Conservation (phyloP, 1,140 invertebrate species). For the Drosophila rufa region DNA sequence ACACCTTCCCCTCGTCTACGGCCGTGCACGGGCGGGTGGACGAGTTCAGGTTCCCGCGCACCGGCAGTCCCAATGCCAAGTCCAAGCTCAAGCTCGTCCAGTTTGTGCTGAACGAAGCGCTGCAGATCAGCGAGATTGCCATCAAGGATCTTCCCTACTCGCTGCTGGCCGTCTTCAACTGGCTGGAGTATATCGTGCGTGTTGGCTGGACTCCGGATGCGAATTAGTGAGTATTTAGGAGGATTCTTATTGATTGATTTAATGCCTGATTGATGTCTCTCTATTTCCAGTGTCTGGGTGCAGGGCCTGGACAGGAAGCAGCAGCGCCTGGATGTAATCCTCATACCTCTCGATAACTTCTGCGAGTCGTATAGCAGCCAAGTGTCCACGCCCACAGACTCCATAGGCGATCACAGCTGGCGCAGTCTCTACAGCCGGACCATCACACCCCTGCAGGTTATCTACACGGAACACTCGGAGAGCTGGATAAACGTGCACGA, state of each 20-base stretch:
- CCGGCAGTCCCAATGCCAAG: slow-evolving; percentile 95
- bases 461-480: slow-evolving; percentile 89
- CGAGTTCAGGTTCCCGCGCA: slow-evolving; percentile 95
- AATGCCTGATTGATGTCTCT: not conserved
- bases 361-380: slow-evolving; percentile 88
- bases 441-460: slow-evolving; percentile 86
- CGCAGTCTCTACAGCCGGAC: slow-evolving; percentile 75
- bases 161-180: slow-evolving; percentile 92
- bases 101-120: slow-evolving; percentile 90
- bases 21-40: slow-evolving; percentile 92
- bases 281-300: slow-evolving; percentile 92
- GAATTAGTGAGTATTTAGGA: slow-evolving; percentile 89
- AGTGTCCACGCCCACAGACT: slow-evolving; percentile 86
- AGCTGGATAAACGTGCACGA: slow-evolving; percentile 97
- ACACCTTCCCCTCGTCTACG: slow-evolving; percentile 93
- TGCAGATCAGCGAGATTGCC: slow-evolving; percentile 89
- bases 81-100: slow-evolving; percentile 95
- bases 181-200: slow-evolving; percentile 97
- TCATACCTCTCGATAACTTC: slow-evolving; percentile 91
- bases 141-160: slow-evolving; percentile 90
- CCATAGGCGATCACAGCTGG: slow-evolving; percentile 84
- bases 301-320: slow-evolving; percentile 95
- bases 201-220: slow-evolving; percentile 97
- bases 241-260: not conserved
- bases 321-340: slow-evolving; percentile 91